Evolutionary conservation across 2,797 vertebrate species (phyloP).

Genomic region (Enteromius trimaculatus): DNA sequence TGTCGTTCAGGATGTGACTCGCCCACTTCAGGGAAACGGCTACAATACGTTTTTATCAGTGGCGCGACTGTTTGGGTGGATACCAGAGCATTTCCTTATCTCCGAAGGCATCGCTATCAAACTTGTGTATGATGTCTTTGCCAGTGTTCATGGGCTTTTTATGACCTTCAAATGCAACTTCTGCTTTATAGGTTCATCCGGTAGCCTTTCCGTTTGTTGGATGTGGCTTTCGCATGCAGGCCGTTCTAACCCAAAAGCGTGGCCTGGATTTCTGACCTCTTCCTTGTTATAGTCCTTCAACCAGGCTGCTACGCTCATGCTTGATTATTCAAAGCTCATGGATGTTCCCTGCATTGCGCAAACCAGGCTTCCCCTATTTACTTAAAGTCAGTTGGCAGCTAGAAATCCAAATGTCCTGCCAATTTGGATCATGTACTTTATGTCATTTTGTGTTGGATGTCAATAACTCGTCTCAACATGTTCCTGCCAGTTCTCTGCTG

Average conservation of each 20-base stretch:
- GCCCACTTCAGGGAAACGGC: neutral
- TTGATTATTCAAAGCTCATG: neutral
- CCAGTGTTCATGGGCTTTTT: neutral
- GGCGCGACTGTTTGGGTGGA: neutral
- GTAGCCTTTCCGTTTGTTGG: neutral
- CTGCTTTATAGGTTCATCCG: neutral
- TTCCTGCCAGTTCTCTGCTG: neutral
- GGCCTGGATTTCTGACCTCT: conserved; percentile 6
- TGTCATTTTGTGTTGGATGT: neutral
- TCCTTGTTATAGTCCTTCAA: conserved; percentile 11
- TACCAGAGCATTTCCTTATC: neutral
- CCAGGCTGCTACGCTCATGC: neutral
- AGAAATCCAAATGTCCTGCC: neutral
- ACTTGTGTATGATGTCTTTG: neutral
- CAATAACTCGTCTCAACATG: neutral
- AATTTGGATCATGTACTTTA: neutral
- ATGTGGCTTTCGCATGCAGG: neutral
- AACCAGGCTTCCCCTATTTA: neutral
- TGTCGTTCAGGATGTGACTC: neutral
- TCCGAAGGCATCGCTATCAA: neutral
- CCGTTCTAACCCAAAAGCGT: conserved; percentile 8
- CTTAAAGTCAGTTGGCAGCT: neutral
- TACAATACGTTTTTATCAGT: neutral
- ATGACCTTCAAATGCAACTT: neutral
- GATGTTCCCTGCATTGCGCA: conserved; percentile 1